A percentile compares a stretch with the other conserved stretches of the same genome.
These are phyloP conservation scores for Augiades crinisus DNA, from an alignment of 2,888 invertebrate genomes.

Conservation along the genomic window DNA sequence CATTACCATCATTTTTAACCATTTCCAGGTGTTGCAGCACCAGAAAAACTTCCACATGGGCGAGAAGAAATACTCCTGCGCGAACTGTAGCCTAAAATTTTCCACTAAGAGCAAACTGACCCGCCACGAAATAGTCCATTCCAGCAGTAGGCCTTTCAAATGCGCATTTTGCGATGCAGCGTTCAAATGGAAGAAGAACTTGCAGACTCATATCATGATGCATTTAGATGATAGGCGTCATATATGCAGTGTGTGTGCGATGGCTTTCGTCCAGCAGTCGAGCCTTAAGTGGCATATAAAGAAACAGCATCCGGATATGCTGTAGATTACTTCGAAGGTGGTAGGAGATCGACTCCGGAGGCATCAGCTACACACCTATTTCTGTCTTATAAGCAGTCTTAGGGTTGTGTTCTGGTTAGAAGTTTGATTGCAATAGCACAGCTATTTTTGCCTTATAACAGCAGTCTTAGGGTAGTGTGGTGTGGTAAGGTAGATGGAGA, in stretches of 20 bases:
- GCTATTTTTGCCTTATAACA: no score
- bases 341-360: no score
- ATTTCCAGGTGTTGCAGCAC: conserved; percentile 34
- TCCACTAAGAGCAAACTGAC: conserved; percentile 30
- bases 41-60: conserved; percentile 50
- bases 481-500: no score
- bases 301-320: conserved; percentile 41
- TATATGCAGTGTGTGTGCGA: conserved; percentile 43
- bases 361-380: no score
- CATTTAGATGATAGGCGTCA: conserved; percentile 45
- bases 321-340: no score
- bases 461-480: no score
- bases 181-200: conserved; percentile 42
- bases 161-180: conserved; percentile 49
- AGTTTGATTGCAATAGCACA: no score
- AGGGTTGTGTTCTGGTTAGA: no score
- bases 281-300: conserved; percentile 46
- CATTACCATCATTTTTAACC: not conserved
- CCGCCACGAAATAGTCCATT: conserved; percentile 39
- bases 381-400: no score
- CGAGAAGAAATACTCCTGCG: conserved; percentile 42
- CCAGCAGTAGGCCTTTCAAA: conserved; percentile 38
- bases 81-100: conserved; percentile 40
- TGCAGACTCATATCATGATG: conserved; percentile 41
- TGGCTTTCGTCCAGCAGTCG: conserved; percentile 49